Percentiles rank a stretch among this genome's conserved stretches.
Conservation (phyloP, 2,113 vertebrate genomes). For the Ceratotherium simum region DNA sequence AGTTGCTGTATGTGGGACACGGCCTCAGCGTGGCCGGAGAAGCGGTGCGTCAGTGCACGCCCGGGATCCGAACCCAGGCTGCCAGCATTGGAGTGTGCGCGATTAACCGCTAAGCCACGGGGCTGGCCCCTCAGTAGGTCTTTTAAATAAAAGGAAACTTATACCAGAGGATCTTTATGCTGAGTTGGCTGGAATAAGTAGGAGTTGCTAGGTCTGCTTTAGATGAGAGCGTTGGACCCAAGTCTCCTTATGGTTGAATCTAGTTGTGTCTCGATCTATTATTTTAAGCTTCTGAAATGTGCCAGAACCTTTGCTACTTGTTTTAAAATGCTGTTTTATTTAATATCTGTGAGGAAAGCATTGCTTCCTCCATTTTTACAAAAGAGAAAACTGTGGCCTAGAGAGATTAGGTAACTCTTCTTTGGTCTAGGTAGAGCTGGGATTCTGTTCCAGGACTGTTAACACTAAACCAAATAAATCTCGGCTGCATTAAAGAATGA, state of each 20-base stretch:
- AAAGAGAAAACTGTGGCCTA: background rate
- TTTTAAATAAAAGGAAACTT: background rate
- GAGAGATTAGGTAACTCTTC: background rate
- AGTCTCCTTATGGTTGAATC: background rate
- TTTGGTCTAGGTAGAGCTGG: background rate
- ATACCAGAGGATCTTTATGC: background rate
- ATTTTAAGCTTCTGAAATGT: background rate
- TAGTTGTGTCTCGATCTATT: background rate
- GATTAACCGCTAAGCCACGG: no score
- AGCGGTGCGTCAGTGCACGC: no score
- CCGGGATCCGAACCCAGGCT: no score
- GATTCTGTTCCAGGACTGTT: background rate
- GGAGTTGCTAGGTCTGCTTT: background rate
- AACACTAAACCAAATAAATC: background rate
- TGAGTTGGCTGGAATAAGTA: background rate
- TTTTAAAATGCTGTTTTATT: constrained; percentile 2
- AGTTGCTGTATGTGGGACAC: no score
- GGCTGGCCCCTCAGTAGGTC: no score
- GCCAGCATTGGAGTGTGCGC: no score
- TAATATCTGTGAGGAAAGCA: background rate
- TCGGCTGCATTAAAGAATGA: background rate
- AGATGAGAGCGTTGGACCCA: background rate
- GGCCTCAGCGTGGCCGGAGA: no score
- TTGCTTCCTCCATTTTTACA: background rate
- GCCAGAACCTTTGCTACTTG: background rate